Evolutionary conservation across 1,140 invertebrate genomes (phyloP).

Genomic region (Antheraea mylitta): DNA sequence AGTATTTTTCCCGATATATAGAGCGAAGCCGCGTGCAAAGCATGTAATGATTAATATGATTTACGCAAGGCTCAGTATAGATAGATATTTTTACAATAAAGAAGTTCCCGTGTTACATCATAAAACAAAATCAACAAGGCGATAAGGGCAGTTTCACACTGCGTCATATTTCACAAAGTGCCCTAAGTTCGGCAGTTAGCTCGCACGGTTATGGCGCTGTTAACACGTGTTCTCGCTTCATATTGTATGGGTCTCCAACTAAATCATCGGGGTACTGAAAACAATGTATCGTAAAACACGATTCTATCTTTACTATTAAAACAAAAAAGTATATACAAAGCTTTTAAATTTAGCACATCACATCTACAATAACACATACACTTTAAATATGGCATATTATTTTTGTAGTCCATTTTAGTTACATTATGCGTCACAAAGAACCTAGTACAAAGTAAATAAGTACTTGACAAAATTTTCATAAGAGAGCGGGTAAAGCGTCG

Average conservation of each 20-base stretch:
- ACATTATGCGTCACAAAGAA: neutral
- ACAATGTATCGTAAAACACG: conserved; percentile 3
- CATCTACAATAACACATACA: neutral
- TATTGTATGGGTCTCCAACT: conserved; percentile 61
- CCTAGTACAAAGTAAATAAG: conserved; percentile 9
- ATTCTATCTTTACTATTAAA: too few species aligned
- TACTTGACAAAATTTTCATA: conserved; percentile 60
- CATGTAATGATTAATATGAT: neutral
- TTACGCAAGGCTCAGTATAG: neutral
- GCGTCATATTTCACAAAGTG: conserved; percentile 75
- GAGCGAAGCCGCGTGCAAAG: too few species aligned
- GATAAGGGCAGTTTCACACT: conserved; percentile 60
- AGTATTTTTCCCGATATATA: too few species aligned
- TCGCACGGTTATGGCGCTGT: conserved; percentile 70
- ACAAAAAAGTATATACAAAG: neutral
- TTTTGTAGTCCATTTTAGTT: neutral
- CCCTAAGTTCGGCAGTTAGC: conserved; percentile 74
- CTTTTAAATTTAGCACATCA: neutral
- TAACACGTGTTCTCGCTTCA: conserved; percentile 70
- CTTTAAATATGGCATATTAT: neutral
- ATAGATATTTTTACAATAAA: conserved; percentile 1
- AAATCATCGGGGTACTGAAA: conserved; percentile 45
- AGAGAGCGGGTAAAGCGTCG: conserved; percentile 58
- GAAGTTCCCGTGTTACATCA: conserved; percentile 15
- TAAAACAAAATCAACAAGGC: conserved; percentile 51